Percentiles rank a stretch among this genome's conserved stretches.
Conservation (phyloP, 1,140 invertebrate species). For the Daktulosphaira vitifoliae region DNA sequence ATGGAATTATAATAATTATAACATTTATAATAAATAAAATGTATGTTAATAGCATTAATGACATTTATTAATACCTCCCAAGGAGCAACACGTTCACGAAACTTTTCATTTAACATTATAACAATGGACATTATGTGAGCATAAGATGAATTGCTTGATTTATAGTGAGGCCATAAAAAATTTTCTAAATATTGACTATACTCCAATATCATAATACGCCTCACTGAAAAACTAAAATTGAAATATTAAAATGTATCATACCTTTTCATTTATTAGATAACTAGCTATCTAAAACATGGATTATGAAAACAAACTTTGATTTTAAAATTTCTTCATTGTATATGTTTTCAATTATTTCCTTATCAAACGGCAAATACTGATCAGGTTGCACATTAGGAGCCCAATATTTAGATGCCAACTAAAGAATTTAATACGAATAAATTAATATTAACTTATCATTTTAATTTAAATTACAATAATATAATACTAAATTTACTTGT, state of each 20-base stretch:
- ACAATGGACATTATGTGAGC: slow-evolving; percentile 91
- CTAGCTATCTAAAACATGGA: too few relatives aligned
- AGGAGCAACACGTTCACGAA: slow-evolving; percentile 89
- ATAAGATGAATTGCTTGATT: slow-evolving; percentile 54
- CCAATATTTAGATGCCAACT: slow-evolving; percentile 85
- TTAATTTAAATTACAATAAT: background rate
- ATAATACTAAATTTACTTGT: slow-evolving; percentile 48
- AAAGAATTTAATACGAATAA: slow-evolving; percentile 37
- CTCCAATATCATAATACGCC: slow-evolving; percentile 89
- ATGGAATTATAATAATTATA: background rate
- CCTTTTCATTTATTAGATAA: too few relatives aligned
- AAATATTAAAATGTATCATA: too few relatives aligned
- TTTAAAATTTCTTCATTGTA: slow-evolving; percentile 70
- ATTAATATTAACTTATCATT: background rate
- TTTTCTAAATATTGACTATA: slow-evolving; percentile 96
- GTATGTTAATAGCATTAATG: background rate
- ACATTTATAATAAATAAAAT: background rate
- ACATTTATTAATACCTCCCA: slow-evolving; percentile 61
- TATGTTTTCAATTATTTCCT: slow-evolving; percentile 68
- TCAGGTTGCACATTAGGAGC: slow-evolving; percentile 60
- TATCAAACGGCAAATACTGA: slow-evolving; percentile 60
- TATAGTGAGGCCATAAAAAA: slow-evolving; percentile 95
- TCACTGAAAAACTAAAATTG: slow-evolving; percentile 63
- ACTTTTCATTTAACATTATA: slow-evolving; percentile 97
- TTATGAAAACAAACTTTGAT: too few relatives aligned